A percentile compares a stretch with the other conserved stretches of the same genome.
These are phyloP conservation scores for Acomys russatus DNA, from an alignment of 2,797 vertebrate species.

Conservation along the genomic window DNA sequence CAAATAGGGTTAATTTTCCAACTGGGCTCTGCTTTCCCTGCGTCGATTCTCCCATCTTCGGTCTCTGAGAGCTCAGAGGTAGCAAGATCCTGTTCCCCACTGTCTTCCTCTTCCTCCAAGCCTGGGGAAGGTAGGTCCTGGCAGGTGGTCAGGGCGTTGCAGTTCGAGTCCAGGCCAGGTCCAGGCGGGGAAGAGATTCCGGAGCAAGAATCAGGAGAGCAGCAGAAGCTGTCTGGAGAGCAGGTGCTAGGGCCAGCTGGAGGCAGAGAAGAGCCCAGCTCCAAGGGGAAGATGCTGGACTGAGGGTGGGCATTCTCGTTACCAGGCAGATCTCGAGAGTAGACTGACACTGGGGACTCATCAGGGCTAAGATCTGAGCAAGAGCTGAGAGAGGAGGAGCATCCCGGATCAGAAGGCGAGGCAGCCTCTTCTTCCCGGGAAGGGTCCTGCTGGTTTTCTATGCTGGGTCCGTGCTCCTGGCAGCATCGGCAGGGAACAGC, in stretches of 20 bases:
- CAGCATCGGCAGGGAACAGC: slow-evolving; percentile 95
- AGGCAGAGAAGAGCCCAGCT: slow-evolving; percentile 31
- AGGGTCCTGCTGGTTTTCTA: slow-evolving; percentile 76
- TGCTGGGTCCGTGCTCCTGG: slow-evolving; percentile 91
- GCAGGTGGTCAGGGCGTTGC: slow-evolving; percentile 88
- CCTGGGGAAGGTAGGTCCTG: slow-evolving; percentile 82
- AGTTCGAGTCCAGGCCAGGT: slow-evolving; percentile 87
- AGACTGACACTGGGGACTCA: slow-evolving; percentile 91
- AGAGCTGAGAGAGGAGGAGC: slow-evolving; percentile 96
- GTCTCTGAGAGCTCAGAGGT: slow-evolving; percentile 73
- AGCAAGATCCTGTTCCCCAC: slow-evolving; percentile 86
- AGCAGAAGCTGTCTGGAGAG: slow-evolving; percentile 88
- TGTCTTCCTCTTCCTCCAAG: slow-evolving; percentile 77
- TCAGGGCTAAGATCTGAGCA: slow-evolving; percentile 97
- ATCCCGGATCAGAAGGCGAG: slow-evolving; percentile 90
- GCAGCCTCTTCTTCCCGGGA: slow-evolving; percentile 78
- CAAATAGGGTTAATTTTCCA: slow-evolving; percentile 82
- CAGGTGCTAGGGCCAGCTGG: slow-evolving; percentile 82
- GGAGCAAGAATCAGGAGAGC: slow-evolving; percentile 85
- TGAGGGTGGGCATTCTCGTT: slow-evolving; percentile 83
- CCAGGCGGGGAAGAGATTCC: slow-evolving; percentile 76
- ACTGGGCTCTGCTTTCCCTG: slow-evolving; percentile 71
- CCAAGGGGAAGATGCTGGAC: slow-evolving; percentile 82
- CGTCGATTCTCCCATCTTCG: slow-evolving; percentile 73
- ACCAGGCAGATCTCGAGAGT: slow-evolving; percentile 83